A percentile compares a stretch with the other conserved stretches of the same genome.
Conservation (phyloP, 2,888 invertebrate species). For the Plebejus argus region DNA sequence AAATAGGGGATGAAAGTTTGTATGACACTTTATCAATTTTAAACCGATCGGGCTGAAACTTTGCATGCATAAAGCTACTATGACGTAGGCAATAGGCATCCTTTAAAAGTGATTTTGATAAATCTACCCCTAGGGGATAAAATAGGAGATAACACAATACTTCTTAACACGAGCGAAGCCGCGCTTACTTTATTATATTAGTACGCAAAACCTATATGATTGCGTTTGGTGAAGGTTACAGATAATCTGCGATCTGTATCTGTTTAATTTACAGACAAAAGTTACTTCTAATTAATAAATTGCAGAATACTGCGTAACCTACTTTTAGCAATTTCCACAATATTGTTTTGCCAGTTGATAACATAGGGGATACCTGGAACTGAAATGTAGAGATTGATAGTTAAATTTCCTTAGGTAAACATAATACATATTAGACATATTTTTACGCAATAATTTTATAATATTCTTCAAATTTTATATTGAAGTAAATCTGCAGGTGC, state of each 20-base stretch:
- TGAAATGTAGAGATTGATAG: background rate
- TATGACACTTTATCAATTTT: too few species aligned
- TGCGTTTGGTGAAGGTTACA: constrained; percentile 15
- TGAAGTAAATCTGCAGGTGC: constrained; percentile 3
- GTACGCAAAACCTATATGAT: background rate
- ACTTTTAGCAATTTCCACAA: background rate
- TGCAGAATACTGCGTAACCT: constrained; percentile 5
- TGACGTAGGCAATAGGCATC: too few species aligned
- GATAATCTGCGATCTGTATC: constrained; percentile 21
- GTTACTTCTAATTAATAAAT: constrained; percentile 29
- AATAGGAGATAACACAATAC: too few species aligned
- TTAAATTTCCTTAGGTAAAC: background rate
- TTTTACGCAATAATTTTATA: background rate
- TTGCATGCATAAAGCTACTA: too few species aligned
- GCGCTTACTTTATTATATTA: background rate
- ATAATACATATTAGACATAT: background rate
- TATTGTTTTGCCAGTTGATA: constrained; percentile 11
- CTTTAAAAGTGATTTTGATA: too few species aligned
- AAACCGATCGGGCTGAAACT: too few species aligned
- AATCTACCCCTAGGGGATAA: too few species aligned
- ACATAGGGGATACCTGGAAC: background rate
- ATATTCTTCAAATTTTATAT: background rate
- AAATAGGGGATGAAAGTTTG: too few species aligned
- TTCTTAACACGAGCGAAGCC: too few species aligned
- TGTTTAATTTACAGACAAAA: constrained; percentile 24